Conservation (phyloP, 2,888 invertebrate genomes). For the Orthosia cruda region DNA sequence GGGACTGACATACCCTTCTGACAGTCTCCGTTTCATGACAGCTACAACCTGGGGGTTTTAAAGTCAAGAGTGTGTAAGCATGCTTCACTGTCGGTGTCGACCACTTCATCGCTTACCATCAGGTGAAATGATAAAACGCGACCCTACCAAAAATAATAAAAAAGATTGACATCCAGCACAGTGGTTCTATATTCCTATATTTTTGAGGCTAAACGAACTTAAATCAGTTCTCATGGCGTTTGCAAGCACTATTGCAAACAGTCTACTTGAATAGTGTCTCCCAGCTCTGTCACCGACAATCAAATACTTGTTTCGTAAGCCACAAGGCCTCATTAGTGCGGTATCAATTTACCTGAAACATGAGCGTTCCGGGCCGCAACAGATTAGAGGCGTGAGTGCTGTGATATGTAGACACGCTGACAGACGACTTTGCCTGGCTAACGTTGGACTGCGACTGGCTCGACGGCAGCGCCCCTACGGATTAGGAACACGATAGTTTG, state of each 20-base stretch:
- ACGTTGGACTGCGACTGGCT: slow-evolving; percentile 82
- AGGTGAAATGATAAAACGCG: no score
- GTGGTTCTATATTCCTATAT: slow-evolving; percentile 7
- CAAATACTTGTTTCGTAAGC: slow-evolving; percentile 27
- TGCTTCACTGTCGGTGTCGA: no score
- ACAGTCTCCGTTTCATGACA: no score
- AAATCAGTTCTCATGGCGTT: slow-evolving; percentile 34
- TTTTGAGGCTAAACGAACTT: slow-evolving; percentile 17
- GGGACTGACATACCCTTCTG: no score
- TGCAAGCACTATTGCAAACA: slow-evolving; percentile 6
- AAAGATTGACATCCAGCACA: background rate
- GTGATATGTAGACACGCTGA: slow-evolving; percentile 80
- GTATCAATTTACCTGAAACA: slow-evolving; percentile 81
- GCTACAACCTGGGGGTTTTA: no score
- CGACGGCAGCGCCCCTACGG: slow-evolving; percentile 68
- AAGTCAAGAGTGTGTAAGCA: no score
- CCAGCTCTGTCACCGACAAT: slow-evolving; percentile 14
- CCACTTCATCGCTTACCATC: no score
- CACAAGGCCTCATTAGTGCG: slow-evolving; percentile 32
- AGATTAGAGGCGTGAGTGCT: slow-evolving; percentile 79
- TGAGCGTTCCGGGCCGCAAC: slow-evolving; percentile 81
- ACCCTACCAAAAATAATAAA: no score
- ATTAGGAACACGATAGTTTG: slow-evolving; percentile 68
- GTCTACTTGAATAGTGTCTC: background rate
- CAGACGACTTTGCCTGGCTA: slow-evolving; percentile 82